Percentiles rank a stretch among this genome's conserved stretches.
Conservation (phyloP, 2,888 invertebrate genomes). For the Syrista parreyssii region DNA sequence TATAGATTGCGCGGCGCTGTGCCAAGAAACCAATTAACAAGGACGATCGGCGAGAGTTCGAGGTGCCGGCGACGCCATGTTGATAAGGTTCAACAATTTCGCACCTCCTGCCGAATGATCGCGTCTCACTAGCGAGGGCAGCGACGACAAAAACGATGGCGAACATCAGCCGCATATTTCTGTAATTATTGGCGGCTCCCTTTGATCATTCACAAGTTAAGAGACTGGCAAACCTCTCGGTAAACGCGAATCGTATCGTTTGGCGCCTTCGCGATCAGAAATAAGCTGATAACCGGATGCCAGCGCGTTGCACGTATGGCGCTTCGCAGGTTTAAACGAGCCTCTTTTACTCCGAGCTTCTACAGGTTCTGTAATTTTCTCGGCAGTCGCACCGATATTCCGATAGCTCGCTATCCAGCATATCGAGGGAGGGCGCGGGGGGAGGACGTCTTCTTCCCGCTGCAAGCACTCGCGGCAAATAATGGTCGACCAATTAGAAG, state of each 20-base stretch:
- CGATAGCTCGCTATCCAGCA: too few species aligned
- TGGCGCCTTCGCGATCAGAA: constrained; percentile 40
- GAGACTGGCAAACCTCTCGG: neutral
- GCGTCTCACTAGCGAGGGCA: too few species aligned
- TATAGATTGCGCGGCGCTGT: constrained; percentile 52
- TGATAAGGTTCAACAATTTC: too few species aligned
- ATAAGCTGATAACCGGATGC: constrained; percentile 56
- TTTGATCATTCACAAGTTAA: constrained; percentile 59
- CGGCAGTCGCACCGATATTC: constrained; percentile 11
- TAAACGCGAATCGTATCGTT: neutral
- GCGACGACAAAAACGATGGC: too few species aligned
- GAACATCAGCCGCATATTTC: constrained; percentile 58
- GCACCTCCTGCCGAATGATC: too few species aligned
- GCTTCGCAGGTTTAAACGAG: neutral
- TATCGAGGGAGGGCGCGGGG: neutral
- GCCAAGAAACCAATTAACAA: constrained; percentile 56
- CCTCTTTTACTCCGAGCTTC: too few species aligned
- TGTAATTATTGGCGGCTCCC: constrained; percentile 65
- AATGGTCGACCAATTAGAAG: constrained; percentile 51
- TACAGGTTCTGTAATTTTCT: constrained; percentile 14
- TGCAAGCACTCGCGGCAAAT: too few species aligned
- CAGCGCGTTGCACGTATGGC: constrained; percentile 28
- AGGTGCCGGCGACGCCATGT: constrained; percentile 7
- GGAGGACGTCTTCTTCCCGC: neutral
- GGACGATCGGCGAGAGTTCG: constrained; percentile 21